Conservation (phyloP, 2,797 vertebrate genomes). For the Peromyscus aztecus region DNA sequence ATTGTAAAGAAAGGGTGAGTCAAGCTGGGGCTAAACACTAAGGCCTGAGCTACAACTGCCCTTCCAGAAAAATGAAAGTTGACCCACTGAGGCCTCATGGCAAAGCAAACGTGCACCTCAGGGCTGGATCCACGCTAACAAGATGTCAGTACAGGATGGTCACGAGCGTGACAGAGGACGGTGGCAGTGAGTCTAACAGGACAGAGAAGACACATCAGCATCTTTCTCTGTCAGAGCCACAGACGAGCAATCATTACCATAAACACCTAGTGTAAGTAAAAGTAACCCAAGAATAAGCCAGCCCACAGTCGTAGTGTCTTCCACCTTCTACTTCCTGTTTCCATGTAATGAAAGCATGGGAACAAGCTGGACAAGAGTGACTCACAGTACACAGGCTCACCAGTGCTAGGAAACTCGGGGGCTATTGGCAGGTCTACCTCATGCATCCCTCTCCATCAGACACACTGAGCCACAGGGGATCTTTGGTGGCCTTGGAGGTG, state of each 20-base stretch:
- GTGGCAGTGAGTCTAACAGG: rapidly evolving
- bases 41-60: neutral
- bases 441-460: neutral
- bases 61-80: neutral
- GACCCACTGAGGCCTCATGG: rapidly evolving
- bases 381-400: rapidly evolving
- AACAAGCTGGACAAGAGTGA: neutral
- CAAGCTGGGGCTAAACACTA: rapidly evolving
- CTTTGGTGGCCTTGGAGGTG: neutral
- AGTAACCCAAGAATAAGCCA: neutral
- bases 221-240: neutral
- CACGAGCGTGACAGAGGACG: rapidly evolving
- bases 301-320: neutral
- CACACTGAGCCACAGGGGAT: neutral
- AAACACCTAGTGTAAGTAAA: rapidly evolving
- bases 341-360: rapidly evolving
- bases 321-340: neutral
- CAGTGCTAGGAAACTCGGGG: neutral
- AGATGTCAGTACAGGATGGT: neutral
- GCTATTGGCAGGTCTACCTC: neutral
- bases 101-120: rapidly evolving
- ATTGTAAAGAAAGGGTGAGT: rapidly evolving
- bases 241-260: neutral
- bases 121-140: neutral
- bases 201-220: neutral